These are phyloP conservation scores for Ictidomys tridecemlineatus DNA, from an alignment of 2,113 vertebrate genomes.

Conservation along the genomic window DNA sequence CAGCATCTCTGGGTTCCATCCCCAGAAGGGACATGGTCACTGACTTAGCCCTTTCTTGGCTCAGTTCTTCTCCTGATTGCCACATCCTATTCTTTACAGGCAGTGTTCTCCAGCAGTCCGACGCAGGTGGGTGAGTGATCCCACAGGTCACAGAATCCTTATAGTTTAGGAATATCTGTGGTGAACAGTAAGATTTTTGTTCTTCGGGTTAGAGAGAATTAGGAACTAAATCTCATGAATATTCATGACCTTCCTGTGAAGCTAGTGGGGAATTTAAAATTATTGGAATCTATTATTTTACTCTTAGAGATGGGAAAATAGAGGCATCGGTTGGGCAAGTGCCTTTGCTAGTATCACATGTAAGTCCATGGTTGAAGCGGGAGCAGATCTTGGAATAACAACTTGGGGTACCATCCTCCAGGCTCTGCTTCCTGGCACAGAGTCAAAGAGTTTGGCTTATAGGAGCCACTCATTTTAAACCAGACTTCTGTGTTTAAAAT, in stretches of 20 bases:
- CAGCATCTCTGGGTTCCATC: not conserved
- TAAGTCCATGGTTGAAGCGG: not conserved
- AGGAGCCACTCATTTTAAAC: not conserved
- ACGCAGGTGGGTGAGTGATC: not conserved
- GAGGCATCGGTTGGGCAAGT: not conserved
- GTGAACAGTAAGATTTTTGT: not conserved
- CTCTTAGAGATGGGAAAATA: not conserved
- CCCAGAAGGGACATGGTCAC: too few species aligned
- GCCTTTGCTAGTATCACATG: not conserved
- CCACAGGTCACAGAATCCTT: not conserved
- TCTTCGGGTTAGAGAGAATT: not conserved
- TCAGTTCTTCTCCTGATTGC: not conserved
- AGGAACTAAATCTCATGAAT: not conserved
- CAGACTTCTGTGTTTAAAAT: slow-evolving; percentile 45
- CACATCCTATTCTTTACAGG: not conserved
- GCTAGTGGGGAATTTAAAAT: not conserved
- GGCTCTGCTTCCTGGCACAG: not conserved
- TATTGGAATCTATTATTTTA: not conserved
- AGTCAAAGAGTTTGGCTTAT: not conserved
- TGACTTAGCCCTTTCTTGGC: not conserved
- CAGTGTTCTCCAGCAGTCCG: not conserved
- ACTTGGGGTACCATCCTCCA: not conserved
- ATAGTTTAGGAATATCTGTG: not conserved
- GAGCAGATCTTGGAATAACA: not conserved
- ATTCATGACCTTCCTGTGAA: not conserved